Percentiles rank a stretch among this genome's conserved stretches.
phyloP scores from a whole-genome alignment of 2,888 invertebrate species.

The Polyploca ridens region DNA sequence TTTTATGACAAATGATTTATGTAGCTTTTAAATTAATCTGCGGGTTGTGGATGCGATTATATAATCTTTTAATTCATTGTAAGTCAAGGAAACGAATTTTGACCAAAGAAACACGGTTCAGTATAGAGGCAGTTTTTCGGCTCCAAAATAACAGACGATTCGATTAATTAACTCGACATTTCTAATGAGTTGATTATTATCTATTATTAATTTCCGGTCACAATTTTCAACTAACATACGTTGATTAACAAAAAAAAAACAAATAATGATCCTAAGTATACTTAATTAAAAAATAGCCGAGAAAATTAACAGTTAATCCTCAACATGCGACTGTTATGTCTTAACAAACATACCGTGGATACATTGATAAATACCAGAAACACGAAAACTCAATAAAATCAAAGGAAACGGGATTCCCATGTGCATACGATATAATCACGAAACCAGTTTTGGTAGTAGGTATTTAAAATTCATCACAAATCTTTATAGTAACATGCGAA shows the following conservation, averaged over 20 bases:
- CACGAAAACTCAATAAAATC: constrained; percentile 8
- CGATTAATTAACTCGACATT: neutral
- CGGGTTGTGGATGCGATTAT: neutral
- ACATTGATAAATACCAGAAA: constrained; percentile 2
- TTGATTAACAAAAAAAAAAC: neutral
- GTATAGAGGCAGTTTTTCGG: too few relatives aligned
- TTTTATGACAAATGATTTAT: constrained; percentile 28
- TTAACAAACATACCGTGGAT: constrained; percentile 3
- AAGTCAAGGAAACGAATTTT: neutral
- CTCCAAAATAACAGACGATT: too few relatives aligned
- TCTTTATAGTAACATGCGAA: constrained; percentile 8
- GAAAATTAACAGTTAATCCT: neutral
- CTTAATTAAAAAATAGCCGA: neutral
- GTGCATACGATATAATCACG: neutral
- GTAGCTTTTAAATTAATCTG: constrained; percentile 12
- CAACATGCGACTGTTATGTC: neutral
- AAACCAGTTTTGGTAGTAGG: neutral
- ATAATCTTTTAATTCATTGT: neutral
- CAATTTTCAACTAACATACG: neutral
- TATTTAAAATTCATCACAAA: constrained; percentile 11
- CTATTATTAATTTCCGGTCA: neutral
- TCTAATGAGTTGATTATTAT: neutral
- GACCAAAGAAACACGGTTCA: neutral
- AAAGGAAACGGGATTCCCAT: constrained; percentile 3
- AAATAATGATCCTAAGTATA: neutral